phyloP scores from a whole-genome alignment of 2,888 invertebrate genomes.

The Limnephilus lunatus region DNA sequence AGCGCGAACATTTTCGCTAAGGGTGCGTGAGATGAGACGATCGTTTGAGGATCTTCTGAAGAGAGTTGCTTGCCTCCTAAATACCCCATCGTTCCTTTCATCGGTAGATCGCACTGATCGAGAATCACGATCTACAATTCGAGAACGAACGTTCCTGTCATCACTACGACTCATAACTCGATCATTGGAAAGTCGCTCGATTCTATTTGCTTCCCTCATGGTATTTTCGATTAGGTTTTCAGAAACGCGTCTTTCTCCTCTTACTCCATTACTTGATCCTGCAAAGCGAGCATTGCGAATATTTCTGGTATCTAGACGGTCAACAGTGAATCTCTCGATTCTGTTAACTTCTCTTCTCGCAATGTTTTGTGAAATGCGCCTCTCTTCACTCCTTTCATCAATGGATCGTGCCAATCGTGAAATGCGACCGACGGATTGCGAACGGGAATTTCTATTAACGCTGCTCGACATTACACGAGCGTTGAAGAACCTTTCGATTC shows the following conservation, averaged over 20 bases:
- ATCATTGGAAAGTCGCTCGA: not conserved
- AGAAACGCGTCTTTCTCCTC: not conserved
- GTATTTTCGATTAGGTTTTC: slow-evolving; percentile 11
- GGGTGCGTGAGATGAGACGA: not conserved
- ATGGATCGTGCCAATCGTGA: not conserved
- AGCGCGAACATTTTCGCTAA: not conserved
- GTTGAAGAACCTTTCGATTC: not conserved
- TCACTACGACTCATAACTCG: not conserved
- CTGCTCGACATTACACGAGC: not conserved
- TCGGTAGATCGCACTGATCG: not conserved
- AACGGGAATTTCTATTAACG: not conserved
- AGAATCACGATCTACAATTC: not conserved
- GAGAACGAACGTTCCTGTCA: not conserved
- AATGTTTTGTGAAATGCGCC: not conserved
- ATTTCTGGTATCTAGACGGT: not conserved
- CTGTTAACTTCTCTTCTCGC: not conserved
- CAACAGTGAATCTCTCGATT: not conserved
- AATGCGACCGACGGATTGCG: not conserved
- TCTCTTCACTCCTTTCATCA: not conserved
- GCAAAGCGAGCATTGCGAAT: not conserved
- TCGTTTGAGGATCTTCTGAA: not conserved
- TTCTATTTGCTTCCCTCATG: not conserved
- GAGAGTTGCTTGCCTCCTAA: not conserved
- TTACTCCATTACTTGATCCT: not conserved
- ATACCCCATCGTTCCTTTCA: not conserved